phyloP scores from a whole-genome alignment of 2,888 invertebrate species.

The Macrosiphum euphorbiae region DNA sequence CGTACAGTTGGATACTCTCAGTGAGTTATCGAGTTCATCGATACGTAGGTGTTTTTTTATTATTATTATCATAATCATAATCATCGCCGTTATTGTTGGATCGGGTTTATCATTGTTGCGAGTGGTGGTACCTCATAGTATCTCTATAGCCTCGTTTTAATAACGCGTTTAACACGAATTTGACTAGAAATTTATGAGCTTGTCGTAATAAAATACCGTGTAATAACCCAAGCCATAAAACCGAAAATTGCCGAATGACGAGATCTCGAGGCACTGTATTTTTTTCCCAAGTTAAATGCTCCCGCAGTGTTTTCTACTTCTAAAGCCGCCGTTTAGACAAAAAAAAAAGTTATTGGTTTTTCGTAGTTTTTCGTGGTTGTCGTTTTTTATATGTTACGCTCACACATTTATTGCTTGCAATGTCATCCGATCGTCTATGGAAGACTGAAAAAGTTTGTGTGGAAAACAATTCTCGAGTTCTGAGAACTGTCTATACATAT shows the following conservation, averaged over 20 bases:
- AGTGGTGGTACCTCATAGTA: background rate
- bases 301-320: background rate
- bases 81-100: background rate
- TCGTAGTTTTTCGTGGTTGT: conserved; percentile 25
- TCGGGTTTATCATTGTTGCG: background rate
- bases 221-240: conserved; percentile 11
- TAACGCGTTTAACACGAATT: conserved; percentile 1
- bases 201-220: conserved; percentile 19
- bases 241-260: background rate
- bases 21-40: background rate
- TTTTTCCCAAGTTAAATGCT: background rate
- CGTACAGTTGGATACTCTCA: too few species aligned
- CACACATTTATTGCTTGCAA: background rate
- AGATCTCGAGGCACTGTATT: conserved; percentile 6
- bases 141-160: background rate
- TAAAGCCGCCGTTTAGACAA: background rate
- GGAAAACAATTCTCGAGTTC: conserved; percentile 9
- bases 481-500: conserved; percentile 12
- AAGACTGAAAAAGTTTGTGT: conserved; percentile 14
- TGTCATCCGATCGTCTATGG: background rate
- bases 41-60: conserved; percentile 1
- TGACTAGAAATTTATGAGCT: conserved; percentile 1
- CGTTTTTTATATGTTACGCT: background rate
- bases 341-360: conserved; percentile 45
- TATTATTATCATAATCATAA: background rate